Evolutionary conservation across 2,888 invertebrate species (phyloP).

Genomic region (Odontomyia ornata): DNA sequence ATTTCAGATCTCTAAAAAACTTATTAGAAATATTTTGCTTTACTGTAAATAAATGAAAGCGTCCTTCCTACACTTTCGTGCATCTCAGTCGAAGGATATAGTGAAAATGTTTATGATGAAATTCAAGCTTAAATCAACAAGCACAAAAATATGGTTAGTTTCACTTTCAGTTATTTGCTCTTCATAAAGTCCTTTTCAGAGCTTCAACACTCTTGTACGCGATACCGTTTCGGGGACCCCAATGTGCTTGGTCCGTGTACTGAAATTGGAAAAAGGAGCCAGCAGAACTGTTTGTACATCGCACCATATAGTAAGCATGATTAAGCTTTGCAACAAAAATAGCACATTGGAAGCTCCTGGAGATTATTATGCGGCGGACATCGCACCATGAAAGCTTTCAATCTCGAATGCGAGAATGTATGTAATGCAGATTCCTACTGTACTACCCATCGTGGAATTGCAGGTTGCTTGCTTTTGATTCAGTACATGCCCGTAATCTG

Average conservation of each 20-base stretch:
- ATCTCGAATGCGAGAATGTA: neutral
- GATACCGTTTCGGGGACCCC: too few relatives aligned
- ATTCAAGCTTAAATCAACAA: neutral
- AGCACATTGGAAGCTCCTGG: slow-evolving; percentile 32
- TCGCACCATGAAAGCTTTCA: slow-evolving; percentile 32
- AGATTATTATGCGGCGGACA: slow-evolving; percentile 39
- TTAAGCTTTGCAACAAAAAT: slow-evolving; percentile 40
- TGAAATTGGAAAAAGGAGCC: neutral
- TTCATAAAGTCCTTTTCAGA: neutral
- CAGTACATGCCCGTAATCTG: slow-evolving; percentile 20
- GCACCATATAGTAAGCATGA: slow-evolving; percentile 17
- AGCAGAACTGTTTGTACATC: neutral
- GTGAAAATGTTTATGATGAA: neutral
- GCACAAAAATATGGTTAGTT: neutral
- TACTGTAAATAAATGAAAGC: too few relatives aligned
- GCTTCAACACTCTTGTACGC: neutral
- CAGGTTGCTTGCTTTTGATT: slow-evolving; percentile 21
- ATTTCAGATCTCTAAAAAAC: too few relatives aligned
- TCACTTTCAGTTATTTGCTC: neutral
- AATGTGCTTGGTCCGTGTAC: neutral
- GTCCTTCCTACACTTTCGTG: too few relatives aligned
- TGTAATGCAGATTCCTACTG: slow-evolving; percentile 1
- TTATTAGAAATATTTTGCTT: too few relatives aligned
- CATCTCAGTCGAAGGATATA: too few relatives aligned
- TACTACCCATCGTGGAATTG: neutral